phyloP scores from a whole-genome alignment of 2,797 vertebrate species.

The Lagocephalus sceleratus region DNA sequence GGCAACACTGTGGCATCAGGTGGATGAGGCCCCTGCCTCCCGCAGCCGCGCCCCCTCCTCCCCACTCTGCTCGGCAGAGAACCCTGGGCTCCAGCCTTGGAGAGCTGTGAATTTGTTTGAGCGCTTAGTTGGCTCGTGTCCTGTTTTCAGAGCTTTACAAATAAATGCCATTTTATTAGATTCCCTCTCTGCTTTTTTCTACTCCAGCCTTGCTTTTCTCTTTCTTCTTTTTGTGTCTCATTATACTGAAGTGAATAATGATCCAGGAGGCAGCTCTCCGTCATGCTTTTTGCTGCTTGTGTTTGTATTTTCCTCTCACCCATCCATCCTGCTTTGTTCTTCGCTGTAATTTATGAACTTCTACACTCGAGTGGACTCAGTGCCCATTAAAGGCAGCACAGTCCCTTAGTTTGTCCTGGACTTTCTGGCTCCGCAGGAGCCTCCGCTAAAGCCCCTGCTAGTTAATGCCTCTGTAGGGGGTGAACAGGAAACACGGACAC shows the following conservation, averaged over 20 bases:
- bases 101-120: slow-evolving; percentile 11
- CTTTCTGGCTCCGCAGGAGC: slow-evolving; percentile 56
- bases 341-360: slow-evolving; percentile 71
- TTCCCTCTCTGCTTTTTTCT: slow-evolving; percentile 9
- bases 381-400: slow-evolving; percentile 60
- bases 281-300: slow-evolving; percentile 59
- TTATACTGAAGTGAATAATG: slow-evolving; percentile 39
- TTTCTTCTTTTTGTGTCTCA: slow-evolving; percentile 29
- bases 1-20: slow-evolving; percentile 65
- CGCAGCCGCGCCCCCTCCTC: slow-evolving; percentile 18
- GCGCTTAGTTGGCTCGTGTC: slow-evolving; percentile 3
- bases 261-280: slow-evolving; percentile 33
- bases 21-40: slow-evolving; percentile 46
- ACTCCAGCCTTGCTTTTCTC: slow-evolving; percentile 1
- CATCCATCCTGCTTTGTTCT: slow-evolving; percentile 40
- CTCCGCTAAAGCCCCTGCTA: slow-evolving; percentile 46
- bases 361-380: slow-evolving; percentile 59
- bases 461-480: slow-evolving; percentile 67
- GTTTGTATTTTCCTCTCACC: slow-evolving; percentile 51
- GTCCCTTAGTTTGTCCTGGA: slow-evolving; percentile 62
- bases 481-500: slow-evolving; percentile 52
- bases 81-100: slow-evolving; percentile 1
- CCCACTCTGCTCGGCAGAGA: slow-evolving; percentile 19
- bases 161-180: slow-evolving; percentile 27
- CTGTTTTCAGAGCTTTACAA: slow-evolving; percentile 12